These are phyloP conservation scores for Reticulitermes speratus DNA, from an alignment of 1,140 invertebrate genomes.

Conservation along the genomic window DNA sequence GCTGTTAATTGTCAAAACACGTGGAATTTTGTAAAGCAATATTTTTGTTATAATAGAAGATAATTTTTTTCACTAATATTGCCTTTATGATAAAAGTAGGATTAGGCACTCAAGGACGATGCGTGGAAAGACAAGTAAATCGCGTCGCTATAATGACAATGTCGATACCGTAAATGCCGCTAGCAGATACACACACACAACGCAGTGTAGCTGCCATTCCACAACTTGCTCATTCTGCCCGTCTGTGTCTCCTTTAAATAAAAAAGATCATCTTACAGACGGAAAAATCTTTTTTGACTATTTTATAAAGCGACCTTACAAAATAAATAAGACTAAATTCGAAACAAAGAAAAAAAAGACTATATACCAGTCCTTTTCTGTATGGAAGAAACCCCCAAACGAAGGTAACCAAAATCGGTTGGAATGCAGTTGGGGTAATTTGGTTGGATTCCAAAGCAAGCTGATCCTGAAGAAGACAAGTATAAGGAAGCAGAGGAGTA, in stretches of 20 bases:
- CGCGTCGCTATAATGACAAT: neutral
- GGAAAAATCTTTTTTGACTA: constrained; percentile 3
- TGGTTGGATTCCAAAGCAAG: neutral
- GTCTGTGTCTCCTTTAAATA: constrained; percentile 7
- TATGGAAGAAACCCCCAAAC: neutral
- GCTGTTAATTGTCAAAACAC: too few relatives aligned
- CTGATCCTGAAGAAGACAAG: neutral
- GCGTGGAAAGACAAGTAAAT: neutral
- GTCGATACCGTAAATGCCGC: neutral
- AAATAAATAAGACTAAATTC: constrained; percentile 14
- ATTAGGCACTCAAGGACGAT: neutral
- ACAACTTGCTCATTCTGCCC: neutral
- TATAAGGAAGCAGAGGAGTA: neutral
- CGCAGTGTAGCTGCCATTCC: neutral
- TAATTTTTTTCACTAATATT: too few relatives aligned
- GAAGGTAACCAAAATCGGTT: neutral
- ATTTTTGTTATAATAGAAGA: too few relatives aligned
- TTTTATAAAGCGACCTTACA: neutral
- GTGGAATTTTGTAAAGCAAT: too few relatives aligned
- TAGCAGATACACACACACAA: neutral
- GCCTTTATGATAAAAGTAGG: neutral
- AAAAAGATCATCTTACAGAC: constrained; percentile 13
- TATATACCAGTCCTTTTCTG: neutral
- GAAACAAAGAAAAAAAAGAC: neutral
- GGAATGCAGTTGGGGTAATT: constrained; percentile 10